Percentiles rank a stretch among this genome's conserved stretches.
Conservation (phyloP, 2,113 vertebrate genomes). For the Acrocephalus kingi region DNA sequence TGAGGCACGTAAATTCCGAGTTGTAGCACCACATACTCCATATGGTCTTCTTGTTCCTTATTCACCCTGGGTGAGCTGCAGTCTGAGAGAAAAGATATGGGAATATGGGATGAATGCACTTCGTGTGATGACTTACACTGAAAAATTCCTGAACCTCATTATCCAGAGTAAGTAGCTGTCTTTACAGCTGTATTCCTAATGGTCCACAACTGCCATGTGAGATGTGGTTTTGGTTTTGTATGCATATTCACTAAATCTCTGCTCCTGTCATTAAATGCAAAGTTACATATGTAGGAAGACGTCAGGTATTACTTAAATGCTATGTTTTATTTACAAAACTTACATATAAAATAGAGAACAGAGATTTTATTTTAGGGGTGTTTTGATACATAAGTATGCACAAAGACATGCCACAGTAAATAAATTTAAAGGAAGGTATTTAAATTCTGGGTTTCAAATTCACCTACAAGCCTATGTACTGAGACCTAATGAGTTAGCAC, state of each 20-base stretch:
- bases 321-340: not conserved
- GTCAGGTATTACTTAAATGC: not conserved
- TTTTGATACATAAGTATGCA: not conserved
- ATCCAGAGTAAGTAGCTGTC: not conserved
- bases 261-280: not conserved
- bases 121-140: not conserved
- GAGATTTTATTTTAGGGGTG: not conserved
- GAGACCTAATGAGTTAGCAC: not conserved
- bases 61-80: conserved; percentile 24
- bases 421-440: not conserved
- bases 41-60: conserved; percentile 39
- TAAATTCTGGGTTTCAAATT: not conserved
- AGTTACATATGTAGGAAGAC: not conserved
- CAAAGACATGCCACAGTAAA: not conserved
- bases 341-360: not conserved
- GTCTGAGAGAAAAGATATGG: not conserved
- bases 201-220: not conserved
- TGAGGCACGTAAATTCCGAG: not conserved
- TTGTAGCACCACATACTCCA: conserved; percentile 35
- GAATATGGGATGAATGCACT: not conserved
- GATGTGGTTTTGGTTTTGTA: not conserved
- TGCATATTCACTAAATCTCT: not conserved
- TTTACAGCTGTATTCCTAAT: not conserved
- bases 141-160: not conserved
- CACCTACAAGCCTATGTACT: not conserved